phyloP scores from a whole-genome alignment of 2,797 vertebrate genomes.

The Meda fulgida region DNA sequence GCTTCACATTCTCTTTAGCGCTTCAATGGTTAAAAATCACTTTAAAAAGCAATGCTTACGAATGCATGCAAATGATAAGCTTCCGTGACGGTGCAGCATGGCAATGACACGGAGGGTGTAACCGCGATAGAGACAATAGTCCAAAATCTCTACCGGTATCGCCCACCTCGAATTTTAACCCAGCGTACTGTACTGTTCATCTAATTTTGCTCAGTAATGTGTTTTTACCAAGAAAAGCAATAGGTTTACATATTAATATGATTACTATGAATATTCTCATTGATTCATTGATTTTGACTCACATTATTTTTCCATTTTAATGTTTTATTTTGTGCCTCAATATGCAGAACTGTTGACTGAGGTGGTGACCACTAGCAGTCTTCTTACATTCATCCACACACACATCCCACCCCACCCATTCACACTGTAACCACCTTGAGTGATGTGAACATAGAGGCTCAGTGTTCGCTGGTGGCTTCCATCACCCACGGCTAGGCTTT shows the following conservation, averaged over 20 bases:
- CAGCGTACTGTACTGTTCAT: no score
- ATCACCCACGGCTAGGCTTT: slow-evolving; percentile 59
- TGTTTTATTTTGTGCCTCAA: slow-evolving; percentile 21
- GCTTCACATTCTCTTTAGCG: no score
- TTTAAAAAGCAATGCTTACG: no score
- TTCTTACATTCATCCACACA: slow-evolving; percentile 37
- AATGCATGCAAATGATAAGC: no score
- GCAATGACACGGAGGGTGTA: no score
- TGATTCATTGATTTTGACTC: background rate
- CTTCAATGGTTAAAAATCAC: no score
- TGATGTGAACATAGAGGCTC: slow-evolving; percentile 57
- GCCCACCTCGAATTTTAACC: no score
- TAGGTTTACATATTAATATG: background rate
- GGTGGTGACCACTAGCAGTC: slow-evolving; percentile 26
- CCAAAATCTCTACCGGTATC: no score
- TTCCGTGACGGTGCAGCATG: no score
- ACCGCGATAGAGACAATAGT: no score
- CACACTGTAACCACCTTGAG: slow-evolving; percentile 35
- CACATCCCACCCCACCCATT: slow-evolving; percentile 28
- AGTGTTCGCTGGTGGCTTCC: slow-evolving; percentile 60
- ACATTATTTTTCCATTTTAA: slow-evolving; percentile 4
- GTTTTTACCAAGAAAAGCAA: background rate
- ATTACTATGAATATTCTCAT: background rate
- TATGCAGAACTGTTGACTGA: slow-evolving; percentile 39
- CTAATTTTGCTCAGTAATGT: no score